Evolutionary conservation across 92 coral and sea anemone genomes (phyloP).

Genomic region (Pocillopora meandrina): DNA sequence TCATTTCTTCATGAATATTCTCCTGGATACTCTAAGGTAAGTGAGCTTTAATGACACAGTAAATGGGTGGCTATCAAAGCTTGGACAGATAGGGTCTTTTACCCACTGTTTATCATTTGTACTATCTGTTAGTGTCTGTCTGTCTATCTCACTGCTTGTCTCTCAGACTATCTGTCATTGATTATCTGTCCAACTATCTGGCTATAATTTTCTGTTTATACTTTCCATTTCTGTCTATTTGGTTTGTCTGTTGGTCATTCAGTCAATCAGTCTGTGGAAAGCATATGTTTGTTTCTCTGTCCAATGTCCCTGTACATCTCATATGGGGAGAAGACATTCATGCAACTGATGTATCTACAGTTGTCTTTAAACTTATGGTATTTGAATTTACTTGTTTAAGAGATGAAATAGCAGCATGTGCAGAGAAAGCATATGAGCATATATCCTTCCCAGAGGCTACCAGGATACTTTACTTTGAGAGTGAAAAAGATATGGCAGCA

Average conservation of each 20-base stretch:
- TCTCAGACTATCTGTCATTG: background rate
- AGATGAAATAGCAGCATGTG: conserved; percentile 97
- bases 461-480: conserved; percentile 95
- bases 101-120: background rate
- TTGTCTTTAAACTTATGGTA: too few species aligned
- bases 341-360: too few species aligned
- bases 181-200: background rate
- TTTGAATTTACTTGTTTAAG: conserved; percentile 41
- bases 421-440: conserved; percentile 87
- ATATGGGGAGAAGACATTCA: too few species aligned
- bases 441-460: conserved; percentile 85
- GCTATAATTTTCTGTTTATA: background rate
- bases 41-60: background rate
- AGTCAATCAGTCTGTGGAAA: too few species aligned
- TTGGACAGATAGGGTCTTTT: too few species aligned
- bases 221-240: background rate
- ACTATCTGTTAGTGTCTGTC: background rate
- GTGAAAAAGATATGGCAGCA: conserved; percentile 79
- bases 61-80: too few species aligned
- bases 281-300: background rate
- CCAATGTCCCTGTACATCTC: background rate
- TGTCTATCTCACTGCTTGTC: background rate
- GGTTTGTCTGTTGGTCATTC: background rate
- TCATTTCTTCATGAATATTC: conserved; percentile 98
- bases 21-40: conserved; percentile 91